Percentiles rank a stretch among this genome's conserved stretches.
phyloP scores from a whole-genome alignment of 2,888 invertebrate species.

The Palloptera scutellata region DNA sequence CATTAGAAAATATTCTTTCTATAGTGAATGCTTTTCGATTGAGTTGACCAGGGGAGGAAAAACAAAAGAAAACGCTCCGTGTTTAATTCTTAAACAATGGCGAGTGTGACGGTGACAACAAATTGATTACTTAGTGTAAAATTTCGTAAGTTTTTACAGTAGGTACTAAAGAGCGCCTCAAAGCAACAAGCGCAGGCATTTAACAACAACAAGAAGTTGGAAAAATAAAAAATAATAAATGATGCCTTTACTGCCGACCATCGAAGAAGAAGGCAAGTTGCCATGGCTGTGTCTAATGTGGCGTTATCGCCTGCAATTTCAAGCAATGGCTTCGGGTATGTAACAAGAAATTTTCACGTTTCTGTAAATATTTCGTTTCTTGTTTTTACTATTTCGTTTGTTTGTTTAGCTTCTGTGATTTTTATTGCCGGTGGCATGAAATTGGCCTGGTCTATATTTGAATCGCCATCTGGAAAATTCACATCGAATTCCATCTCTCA shows the following conservation, averaged over 20 bases:
- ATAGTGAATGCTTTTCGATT: too few species aligned
- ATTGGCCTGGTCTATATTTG: conserved; percentile 55
- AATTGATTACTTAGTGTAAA: too few species aligned
- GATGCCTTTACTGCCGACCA: conserved; percentile 50
- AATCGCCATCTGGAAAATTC: conserved; percentile 49
- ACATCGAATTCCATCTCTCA: conserved; percentile 42
- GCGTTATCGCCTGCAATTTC: conserved; percentile 54
- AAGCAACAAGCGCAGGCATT: neutral
- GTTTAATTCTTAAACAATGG: neutral
- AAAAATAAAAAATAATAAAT: conserved; percentile 24
- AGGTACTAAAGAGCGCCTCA: neutral
- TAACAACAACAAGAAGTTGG: too few species aligned
- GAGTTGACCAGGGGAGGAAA: too few species aligned
- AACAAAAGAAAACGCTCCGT: too few species aligned
- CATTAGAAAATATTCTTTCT: too few species aligned
- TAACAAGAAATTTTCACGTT: neutral
- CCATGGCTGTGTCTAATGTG: conserved; percentile 50
- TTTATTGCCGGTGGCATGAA: conserved; percentile 55
- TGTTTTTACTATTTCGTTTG: neutral
- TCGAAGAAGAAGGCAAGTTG: conserved; percentile 49
- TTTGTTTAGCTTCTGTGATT: conserved; percentile 48
- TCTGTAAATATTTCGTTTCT: neutral
- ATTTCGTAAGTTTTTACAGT: too few species aligned
- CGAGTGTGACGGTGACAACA: too few species aligned
- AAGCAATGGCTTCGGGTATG: conserved; percentile 53